phyloP scores from a whole-genome alignment of 1,140 invertebrate species.

The Penaeus indicus region DNA sequence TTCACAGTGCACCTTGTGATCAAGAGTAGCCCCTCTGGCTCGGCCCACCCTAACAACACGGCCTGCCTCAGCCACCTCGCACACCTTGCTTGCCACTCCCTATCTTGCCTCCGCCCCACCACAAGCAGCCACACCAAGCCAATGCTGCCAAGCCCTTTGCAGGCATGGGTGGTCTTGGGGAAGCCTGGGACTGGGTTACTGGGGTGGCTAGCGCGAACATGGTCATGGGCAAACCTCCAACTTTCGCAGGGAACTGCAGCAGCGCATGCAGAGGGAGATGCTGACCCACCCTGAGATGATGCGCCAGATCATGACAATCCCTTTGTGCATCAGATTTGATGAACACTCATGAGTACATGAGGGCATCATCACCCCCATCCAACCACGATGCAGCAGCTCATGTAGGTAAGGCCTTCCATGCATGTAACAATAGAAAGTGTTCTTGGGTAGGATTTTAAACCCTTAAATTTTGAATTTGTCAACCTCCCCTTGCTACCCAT shows the following conservation, averaged over 20 bases:
- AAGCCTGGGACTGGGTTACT: slow-evolving; percentile 84
- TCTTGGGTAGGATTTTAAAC: not conserved
- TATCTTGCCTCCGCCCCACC: slow-evolving; percentile 20
- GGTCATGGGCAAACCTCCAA: slow-evolving; percentile 86
- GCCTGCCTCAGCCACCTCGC: slow-evolving; percentile 33
- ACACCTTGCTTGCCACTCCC: slow-evolving; percentile 74
- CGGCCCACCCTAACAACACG: slow-evolving; percentile 47
- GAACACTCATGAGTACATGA: slow-evolving; percentile 97
- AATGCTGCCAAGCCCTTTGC: slow-evolving; percentile 40
- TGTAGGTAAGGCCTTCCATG: slow-evolving; percentile 78
- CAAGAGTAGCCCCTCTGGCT: slow-evolving; percentile 72
- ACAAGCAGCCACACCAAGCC: slow-evolving; percentile 34
- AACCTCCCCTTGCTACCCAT: no score
- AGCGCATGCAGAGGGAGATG: slow-evolving; percentile 94
- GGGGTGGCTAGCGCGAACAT: slow-evolving; percentile 83
- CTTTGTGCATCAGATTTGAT: slow-evolving; percentile 94
- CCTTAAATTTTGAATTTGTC: no score
- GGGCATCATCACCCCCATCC: slow-evolving; percentile 93
- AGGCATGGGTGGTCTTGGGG: slow-evolving; percentile 68
- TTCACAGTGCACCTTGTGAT: slow-evolving; percentile 97
- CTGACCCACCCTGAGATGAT: slow-evolving; percentile 94
- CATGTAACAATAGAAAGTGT: not conserved
- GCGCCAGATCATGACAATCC: slow-evolving; percentile 95
- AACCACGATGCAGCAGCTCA: slow-evolving; percentile 98
- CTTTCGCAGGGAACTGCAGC: slow-evolving; percentile 92